These are phyloP conservation scores for Fundulus diaphanus DNA, from an alignment of 2,797 vertebrate species.

Conservation along the genomic window DNA sequence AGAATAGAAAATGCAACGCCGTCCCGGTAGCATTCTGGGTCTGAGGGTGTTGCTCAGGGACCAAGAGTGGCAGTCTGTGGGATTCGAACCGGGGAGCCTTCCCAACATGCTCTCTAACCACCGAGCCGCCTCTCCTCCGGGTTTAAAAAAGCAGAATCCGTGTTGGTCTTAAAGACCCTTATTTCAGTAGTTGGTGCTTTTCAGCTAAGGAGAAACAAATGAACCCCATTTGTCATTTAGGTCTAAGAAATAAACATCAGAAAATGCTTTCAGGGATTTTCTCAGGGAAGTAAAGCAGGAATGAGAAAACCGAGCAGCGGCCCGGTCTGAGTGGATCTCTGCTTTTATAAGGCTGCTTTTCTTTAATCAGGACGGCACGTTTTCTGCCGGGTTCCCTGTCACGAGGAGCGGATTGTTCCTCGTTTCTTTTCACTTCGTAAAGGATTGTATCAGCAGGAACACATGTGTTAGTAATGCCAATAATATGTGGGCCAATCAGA, in stretches of 20 bases:
- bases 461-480: slow-evolving; percentile 40
- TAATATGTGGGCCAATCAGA: slow-evolving; percentile 10
- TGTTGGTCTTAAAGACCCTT: no score
- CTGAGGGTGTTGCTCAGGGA: no score
- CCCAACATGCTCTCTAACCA: no score
- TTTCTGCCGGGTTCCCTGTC: slow-evolving; percentile 46
- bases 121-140: no score
- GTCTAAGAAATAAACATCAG: neutral
- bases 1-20: no score
- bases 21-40: no score
- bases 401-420: slow-evolving; percentile 45
- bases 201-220: neutral
- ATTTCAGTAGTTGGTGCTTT: neutral
- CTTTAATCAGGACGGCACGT: slow-evolving; percentile 33
- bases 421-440: slow-evolving; percentile 48
- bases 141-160: no score
- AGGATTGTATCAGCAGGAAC: slow-evolving; percentile 46
- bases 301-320: neutral
- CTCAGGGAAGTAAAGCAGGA: neutral
- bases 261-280: neutral
- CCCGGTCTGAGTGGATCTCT: neutral
- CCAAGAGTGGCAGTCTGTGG: no score
- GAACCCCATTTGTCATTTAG: neutral
- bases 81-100: no score
- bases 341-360: slow-evolving; percentile 47